phyloP scores from a whole-genome alignment of 2,797 vertebrate species.

The Coranthus polyacanthus region DNA sequence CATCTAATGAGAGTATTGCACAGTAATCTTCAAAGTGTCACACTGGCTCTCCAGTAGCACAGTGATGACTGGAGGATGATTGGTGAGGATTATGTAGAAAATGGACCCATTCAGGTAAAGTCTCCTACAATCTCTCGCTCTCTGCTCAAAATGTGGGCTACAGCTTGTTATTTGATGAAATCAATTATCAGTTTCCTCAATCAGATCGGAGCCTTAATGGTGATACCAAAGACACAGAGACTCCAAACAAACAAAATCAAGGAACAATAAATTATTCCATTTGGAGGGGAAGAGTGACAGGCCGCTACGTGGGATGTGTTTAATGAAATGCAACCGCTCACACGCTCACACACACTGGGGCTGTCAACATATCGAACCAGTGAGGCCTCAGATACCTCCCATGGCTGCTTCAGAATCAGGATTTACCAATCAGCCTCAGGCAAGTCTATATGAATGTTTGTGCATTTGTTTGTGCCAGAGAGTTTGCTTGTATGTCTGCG shows the following conservation, averaged over 20 bases:
- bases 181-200: conserved; percentile 82
- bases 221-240: conserved; percentile 14
- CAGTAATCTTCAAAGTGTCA: conserved; percentile 77
- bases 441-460: conserved; percentile 70
- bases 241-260: conserved; percentile 61
- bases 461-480: conserved; percentile 64
- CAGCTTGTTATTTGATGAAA: conserved; percentile 72
- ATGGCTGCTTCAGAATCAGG: conserved; percentile 76
- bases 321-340: conserved; percentile 75
- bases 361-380: conserved; percentile 81
- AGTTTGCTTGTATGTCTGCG: conserved; percentile 31
- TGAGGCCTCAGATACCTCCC: conserved; percentile 75
- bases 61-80: conserved; percentile 72
- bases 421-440: conserved; percentile 84
- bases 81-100: conserved; percentile 84
- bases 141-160: conserved; percentile 45
- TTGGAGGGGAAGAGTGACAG: conserved; percentile 60
- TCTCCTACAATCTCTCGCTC: conserved; percentile 71
- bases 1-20: conserved; percentile 76
- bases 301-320: conserved; percentile 59
- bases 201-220: conserved; percentile 39
- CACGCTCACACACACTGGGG: conserved; percentile 47
- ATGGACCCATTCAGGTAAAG: conserved; percentile 82
- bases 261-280: conserved; percentile 72
- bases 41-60: conserved; percentile 54